Evolutionary conservation across 2,113 vertebrate genomes (phyloP).

Genomic region (Neoarius graeffei): DNA sequence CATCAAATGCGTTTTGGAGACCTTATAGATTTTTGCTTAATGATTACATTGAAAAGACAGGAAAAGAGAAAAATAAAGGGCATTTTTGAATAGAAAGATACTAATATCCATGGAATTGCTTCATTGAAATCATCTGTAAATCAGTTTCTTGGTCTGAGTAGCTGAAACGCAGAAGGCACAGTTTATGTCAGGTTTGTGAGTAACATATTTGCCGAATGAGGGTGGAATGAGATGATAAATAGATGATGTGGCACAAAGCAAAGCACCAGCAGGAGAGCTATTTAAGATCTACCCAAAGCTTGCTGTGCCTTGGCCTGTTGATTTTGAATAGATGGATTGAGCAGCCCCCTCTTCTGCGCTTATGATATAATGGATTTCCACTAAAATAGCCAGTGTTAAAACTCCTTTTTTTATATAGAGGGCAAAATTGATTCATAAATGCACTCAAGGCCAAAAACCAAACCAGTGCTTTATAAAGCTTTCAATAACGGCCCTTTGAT

Average conservation of each 20-base stretch:
- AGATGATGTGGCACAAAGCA: conserved; percentile 65
- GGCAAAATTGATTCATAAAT: conserved; percentile 79
- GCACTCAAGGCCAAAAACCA: conserved; percentile 70
- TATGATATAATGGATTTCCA: conserved; percentile 78
- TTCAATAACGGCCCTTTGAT: conserved; percentile 76
- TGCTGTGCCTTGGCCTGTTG: conserved; percentile 60
- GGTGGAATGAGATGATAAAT: conserved; percentile 69
- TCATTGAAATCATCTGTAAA: background rate
- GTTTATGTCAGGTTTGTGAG: conserved; percentile 33
- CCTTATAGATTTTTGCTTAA: conserved; percentile 18
- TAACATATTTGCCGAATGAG: conserved; percentile 53
- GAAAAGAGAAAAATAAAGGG: background rate
- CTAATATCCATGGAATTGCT: background rate
- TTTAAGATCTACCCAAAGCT: conserved; percentile 61
- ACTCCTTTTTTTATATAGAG: conserved; percentile 69
- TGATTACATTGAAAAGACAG: conserved; percentile 3
- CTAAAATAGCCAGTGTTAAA: conserved; percentile 79
- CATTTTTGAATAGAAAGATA: background rate
- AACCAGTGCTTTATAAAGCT: conserved; percentile 70
- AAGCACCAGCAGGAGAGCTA: conserved; percentile 67
- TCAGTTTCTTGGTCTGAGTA: background rate
- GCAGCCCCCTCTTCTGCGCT: conserved; percentile 66
- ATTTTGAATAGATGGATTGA: conserved; percentile 72
- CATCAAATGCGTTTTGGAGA: background rate
- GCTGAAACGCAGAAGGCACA: conserved; percentile 20